Evolutionary conservation across 2,113 vertebrate species (phyloP), one percentile per base, ranked within the genome.

Genomic region (Suncus etruscus): DNA sequence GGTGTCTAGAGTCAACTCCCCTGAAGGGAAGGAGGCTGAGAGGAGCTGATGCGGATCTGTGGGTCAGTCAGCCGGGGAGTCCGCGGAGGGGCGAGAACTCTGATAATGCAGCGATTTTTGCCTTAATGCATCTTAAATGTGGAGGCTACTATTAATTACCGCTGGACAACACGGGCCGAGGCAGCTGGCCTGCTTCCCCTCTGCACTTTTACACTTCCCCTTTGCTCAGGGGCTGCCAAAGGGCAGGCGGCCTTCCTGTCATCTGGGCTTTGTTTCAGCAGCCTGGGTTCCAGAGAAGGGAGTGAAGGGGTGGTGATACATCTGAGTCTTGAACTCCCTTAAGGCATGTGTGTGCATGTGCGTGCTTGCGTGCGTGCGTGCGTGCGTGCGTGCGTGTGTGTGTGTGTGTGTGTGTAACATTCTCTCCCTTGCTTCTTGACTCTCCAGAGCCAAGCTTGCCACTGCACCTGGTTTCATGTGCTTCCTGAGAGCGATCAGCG

Each of bases 111-210:
- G 94, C 86, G 16, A 91, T 94, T 94, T 94, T 92, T 32, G 45
- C 86, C 95, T 96, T 95, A 94, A 85, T 93, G 94, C 83, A 91
- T 96, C 94, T 94, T 93, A 94, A 94, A 95, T 93, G 95, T 86
- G 92, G 88, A 93, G 94, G 95, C 94, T 94, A 86, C 94, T 97
- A 83, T 95, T 96, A 96, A 97, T 96, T 97, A 95, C 87, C 83
- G 87, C 91, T 84, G 94, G 92, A 94, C 93, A 91, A 74, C 93
- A 87, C 88, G 90, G 93, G 93, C 90, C 95, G 93, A 89, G 94
- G 86, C 92, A 78, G 93, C 89, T 91, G 90, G 88, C 77, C 63
- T 32, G 77, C 86, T 86, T 74, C 86, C 94, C 87, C 88, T 65
- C 82, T 87, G 78, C 82, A 70, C 91, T 87, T 79, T 61, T 65